phyloP scores from a whole-genome alignment of 2,113 vertebrate species.

The Siphamia tubifer region DNA sequence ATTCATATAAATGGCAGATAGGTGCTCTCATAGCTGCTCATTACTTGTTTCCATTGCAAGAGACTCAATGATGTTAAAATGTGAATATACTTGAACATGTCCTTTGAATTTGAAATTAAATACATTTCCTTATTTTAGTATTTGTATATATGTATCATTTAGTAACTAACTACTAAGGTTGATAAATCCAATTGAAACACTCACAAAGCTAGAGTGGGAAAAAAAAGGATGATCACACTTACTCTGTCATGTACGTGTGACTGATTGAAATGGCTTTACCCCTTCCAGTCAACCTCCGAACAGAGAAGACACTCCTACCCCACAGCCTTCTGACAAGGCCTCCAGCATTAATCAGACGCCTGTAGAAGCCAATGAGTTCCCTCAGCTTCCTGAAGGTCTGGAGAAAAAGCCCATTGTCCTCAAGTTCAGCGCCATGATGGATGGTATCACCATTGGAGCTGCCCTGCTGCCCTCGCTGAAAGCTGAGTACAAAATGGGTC shows the following conservation, averaged over 20 bases:
- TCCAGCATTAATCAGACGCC: conserved; percentile 96
- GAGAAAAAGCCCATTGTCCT: conserved; percentile 98
- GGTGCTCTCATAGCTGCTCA: neutral
- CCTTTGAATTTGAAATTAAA: conserved; percentile 13
- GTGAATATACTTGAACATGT: conserved; percentile 46
- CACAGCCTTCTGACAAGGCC: conserved; percentile 89
- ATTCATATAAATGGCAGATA: neutral
- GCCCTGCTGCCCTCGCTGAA: conserved; percentile 95
- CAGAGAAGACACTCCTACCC: conserved; percentile 90
- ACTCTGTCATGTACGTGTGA: too few relatives aligned
- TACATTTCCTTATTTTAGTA: conserved; percentile 16
- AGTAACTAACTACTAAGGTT: neutral
- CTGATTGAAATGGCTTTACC: too few relatives aligned
- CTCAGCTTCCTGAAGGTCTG: conserved; percentile 95
- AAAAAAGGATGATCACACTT: too few relatives aligned
- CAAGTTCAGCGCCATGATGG: conserved; percentile 98
- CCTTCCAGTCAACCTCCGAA: conserved; percentile 87
- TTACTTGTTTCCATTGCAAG: conserved; percentile 34
- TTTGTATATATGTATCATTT: too few relatives aligned
- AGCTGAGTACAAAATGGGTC: conserved; percentile 97
- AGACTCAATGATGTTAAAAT: conserved; percentile 45
- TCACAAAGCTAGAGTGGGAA: too few relatives aligned
- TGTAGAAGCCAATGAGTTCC: conserved; percentile 94
- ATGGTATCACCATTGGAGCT: conserved; percentile 95
- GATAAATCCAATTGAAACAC: neutral